Conservation (phyloP, 2,888 invertebrate genomes). For the Drosophila austrosaltans region DNA sequence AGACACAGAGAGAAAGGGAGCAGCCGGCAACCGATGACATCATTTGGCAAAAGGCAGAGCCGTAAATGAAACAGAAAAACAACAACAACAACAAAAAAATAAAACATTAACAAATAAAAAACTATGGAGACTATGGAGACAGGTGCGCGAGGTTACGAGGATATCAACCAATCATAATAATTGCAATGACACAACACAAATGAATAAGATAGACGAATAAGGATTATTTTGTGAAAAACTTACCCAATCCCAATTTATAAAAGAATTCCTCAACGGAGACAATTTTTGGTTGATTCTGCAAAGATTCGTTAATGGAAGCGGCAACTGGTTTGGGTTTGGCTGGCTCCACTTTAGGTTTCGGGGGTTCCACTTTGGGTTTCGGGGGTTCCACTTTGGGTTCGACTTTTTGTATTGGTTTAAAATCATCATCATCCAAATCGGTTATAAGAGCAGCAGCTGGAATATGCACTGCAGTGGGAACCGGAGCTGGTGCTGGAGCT, state of each 20-base stretch:
- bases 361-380: slow-evolving; percentile 61
- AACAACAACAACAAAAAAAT: not conserved
- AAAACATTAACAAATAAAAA: slow-evolving; percentile 3
- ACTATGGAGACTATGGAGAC: slow-evolving; percentile 1
- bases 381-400: slow-evolving; percentile 41
- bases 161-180: slow-evolving; percentile 26
- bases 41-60: slow-evolving; percentile 20
- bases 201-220: slow-evolving; percentile 26
- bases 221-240: slow-evolving; percentile 79
- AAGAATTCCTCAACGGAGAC: slow-evolving; percentile 86
- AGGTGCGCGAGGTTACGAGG: slow-evolving; percentile 41
- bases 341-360: slow-evolving; percentile 56
- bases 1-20: slow-evolving; percentile 22
- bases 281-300: slow-evolving; percentile 75
- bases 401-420: slow-evolving; percentile 44
- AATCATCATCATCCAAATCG: slow-evolving; percentile 77
- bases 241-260: slow-evolving; percentile 87
- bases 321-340: slow-evolving; percentile 6
- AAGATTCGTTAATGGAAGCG: not conserved
- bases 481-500: slow-evolving; percentile 16
- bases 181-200: slow-evolving; percentile 25
- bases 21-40: slow-evolving; percentile 13
- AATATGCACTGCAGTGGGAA: slow-evolving; percentile 17
- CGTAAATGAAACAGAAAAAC: slow-evolving; percentile 28
- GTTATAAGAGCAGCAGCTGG: slow-evolving; percentile 59